Percentiles rank a stretch among this genome's conserved stretches.
Evolutionary conservation across 2,113 vertebrate genomes (phyloP).

Genomic region (Tragelaphus strepsiceros): DNA sequence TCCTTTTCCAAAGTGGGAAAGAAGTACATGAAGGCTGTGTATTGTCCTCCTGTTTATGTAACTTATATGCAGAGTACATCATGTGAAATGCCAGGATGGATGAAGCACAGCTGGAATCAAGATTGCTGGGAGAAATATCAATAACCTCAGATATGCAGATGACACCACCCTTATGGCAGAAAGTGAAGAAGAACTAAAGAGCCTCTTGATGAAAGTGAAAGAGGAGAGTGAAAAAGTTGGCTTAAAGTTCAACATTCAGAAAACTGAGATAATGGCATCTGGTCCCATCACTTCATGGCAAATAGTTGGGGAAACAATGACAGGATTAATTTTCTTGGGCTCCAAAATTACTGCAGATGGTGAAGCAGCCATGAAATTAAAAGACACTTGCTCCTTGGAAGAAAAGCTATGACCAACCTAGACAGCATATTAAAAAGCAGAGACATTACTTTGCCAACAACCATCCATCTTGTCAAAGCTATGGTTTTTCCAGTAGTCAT

Average conservation of each 20-base stretch:
- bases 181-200: background rate
- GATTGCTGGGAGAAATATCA: background rate
- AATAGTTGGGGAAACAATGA: background rate
- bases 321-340: background rate
- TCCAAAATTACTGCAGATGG: background rate
- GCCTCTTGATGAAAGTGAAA: background rate
- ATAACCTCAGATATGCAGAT: background rate
- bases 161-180: background rate
- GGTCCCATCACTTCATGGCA: background rate
- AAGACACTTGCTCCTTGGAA: background rate
- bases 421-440: background rate
- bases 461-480: fast-evolving
- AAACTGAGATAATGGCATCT: fast-evolving
- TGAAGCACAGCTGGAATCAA: background rate
- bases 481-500: background rate
- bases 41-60: background rate
- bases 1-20: background rate
- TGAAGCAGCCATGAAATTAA: background rate
- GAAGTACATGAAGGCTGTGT: fast-evolving
- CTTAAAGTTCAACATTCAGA: background rate
- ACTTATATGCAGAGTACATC: background rate
- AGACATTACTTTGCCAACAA: background rate
- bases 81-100: background rate
- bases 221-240: background rate
- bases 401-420: background rate